Evolutionary conservation across 2,888 invertebrate species (phyloP).

Genomic region (Theretra japonica): DNA sequence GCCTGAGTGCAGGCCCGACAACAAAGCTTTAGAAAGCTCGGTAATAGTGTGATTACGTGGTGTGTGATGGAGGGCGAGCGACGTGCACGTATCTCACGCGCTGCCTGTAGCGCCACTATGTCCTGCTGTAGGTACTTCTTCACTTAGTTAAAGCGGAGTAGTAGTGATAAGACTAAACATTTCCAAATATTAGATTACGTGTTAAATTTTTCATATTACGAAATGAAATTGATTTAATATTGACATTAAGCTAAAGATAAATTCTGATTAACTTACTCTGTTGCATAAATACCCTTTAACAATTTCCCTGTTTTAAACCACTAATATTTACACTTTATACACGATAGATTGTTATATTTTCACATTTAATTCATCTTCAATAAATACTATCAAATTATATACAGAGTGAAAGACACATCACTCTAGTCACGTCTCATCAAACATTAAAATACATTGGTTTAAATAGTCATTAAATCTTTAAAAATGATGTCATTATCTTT

Average conservation of each 20-base stretch:
- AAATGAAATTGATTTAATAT: too few species aligned
- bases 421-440: background rate
- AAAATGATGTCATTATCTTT: background rate
- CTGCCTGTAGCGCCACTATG: background rate
- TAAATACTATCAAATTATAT: background rate
- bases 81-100: background rate
- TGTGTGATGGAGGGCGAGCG: background rate
- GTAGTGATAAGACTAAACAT: too few species aligned
- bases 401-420: background rate
- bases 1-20: background rate
- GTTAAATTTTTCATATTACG: too few species aligned
- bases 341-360: too few species aligned
- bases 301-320: too few species aligned
- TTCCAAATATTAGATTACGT: too few species aligned
- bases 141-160: background rate
- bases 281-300: too few species aligned
- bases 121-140: background rate
- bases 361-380: background rate
- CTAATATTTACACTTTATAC: too few species aligned
- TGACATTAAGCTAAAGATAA: too few species aligned
- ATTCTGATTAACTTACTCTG: too few species aligned
- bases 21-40: constrained; percentile 15
- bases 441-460: background rate
- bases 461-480: background rate
- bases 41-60: background rate